Evolutionary conservation across 2,888 invertebrate genomes (phyloP).

Genomic region (Drosophila testacea): DNA sequence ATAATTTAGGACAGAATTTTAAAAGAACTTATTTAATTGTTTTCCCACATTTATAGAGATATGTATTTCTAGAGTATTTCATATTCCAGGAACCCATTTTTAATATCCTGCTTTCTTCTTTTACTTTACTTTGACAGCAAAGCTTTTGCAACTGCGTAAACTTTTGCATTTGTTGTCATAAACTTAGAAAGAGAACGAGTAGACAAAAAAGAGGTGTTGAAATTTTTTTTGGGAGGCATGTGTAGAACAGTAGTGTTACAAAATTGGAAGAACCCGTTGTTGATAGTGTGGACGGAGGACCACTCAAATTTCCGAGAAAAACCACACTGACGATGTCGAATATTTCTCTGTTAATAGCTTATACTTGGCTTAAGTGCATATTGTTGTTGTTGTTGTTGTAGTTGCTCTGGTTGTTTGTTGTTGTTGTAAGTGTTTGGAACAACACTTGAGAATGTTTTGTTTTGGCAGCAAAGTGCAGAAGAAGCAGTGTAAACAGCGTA

Average conservation of each 20-base stretch:
- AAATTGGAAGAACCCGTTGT: constrained; percentile 20
- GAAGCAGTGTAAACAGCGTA: constrained; percentile 71
- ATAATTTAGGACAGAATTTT: background rate
- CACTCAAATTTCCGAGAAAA: constrained; percentile 69
- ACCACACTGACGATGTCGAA: constrained; percentile 54
- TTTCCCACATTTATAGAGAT: too few species aligned
- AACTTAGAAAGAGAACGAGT: constrained; percentile 29
- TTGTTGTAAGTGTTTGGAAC: constrained; percentile 37
- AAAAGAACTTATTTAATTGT: too few species aligned
- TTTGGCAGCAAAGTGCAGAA: constrained; percentile 75
- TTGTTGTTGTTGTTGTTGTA: constrained; percentile 5
- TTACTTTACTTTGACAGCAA: background rate
- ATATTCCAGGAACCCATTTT: background rate
- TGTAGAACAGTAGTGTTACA: constrained; percentile 14
- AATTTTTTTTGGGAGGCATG: constrained; percentile 27
- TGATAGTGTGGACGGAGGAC: constrained; percentile 9
- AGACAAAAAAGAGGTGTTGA: constrained; percentile 19
- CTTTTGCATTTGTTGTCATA: constrained; percentile 58
- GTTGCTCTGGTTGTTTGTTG: constrained; percentile 3
- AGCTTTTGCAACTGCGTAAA: constrained; percentile 44
- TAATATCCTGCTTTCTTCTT: background rate
- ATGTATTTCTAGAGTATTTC: constrained; percentile 11
- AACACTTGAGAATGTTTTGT: constrained; percentile 72
- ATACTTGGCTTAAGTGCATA: constrained; percentile 57
- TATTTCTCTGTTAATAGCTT: constrained; percentile 72